Percentiles rank a stretch among this genome's conserved stretches.
Evolutionary conservation across 30 jellyfish, hydroid and myxozoan species (phyloP).

Genomic region (Chironex yamaguchii): DNA sequence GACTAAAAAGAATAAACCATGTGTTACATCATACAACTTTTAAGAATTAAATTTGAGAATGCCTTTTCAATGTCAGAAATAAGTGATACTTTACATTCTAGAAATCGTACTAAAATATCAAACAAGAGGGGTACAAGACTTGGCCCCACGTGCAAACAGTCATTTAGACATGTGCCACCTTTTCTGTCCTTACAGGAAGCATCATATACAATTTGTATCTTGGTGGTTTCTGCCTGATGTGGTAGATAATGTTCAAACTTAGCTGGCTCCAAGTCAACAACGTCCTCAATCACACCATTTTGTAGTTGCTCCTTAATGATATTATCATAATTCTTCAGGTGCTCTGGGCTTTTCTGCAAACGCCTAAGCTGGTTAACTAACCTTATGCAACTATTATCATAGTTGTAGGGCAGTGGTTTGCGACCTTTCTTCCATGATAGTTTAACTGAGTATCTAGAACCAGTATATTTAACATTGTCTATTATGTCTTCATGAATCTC

Average conservation of each 20-base stretch:
- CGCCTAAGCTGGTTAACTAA: not conserved
- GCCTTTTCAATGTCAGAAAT: too few species aligned
- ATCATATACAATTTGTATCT: constrained; percentile 9
- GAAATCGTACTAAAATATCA: constrained; percentile 48
- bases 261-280: not conserved
- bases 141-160: constrained; percentile 70
- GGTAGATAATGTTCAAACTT: constrained; percentile 21
- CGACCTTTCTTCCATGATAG: constrained; percentile 4
- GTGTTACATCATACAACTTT: too few species aligned
- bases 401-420: constrained; percentile 25
- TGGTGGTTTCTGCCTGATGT: constrained; percentile 59
- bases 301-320: too few species aligned
- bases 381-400: constrained; percentile 14
- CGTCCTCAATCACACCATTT: constrained; percentile 46
- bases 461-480: not conserved
- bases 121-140: constrained; percentile 19
- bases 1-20: too few species aligned
- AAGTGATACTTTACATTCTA: too few species aligned
- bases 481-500: not conserved
- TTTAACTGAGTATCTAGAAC: not conserved
- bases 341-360: constrained; percentile 28
- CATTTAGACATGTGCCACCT: constrained; percentile 15
- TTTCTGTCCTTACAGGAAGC: not conserved
- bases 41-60: too few species aligned
- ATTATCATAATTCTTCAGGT: constrained; percentile 19